Percentiles rank a stretch among this genome's conserved stretches.
Conservation (phyloP, 1,140 invertebrate species). For the Pseudoatta argentina region DNA sequence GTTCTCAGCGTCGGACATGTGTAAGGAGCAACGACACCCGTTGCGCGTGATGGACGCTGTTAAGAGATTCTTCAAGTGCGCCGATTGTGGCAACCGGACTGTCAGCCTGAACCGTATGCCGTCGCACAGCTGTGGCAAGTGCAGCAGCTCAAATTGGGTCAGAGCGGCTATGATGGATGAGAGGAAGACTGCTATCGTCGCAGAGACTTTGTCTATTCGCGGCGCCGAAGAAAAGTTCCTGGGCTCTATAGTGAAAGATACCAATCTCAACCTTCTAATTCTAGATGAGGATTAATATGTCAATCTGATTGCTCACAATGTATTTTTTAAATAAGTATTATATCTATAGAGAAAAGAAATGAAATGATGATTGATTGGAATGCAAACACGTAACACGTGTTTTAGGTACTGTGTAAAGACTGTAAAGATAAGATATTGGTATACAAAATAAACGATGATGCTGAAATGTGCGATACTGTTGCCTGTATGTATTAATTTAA, state of each 20-base stretch:
- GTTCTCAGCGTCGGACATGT: conserved; percentile 93
- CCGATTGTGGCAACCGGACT: conserved; percentile 94
- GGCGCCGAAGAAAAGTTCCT: conserved; percentile 91
- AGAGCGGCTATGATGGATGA: conserved; percentile 93
- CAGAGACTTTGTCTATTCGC: conserved; percentile 89
- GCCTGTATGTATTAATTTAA: neutral
- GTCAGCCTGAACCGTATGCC: conserved; percentile 93
- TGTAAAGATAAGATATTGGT: neutral
- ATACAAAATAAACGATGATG: neutral
- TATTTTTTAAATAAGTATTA: conserved; percentile 2
- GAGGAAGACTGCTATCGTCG: conserved; percentile 87
- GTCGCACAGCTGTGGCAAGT: conserved; percentile 91
- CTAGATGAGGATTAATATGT: conserved; percentile 81
- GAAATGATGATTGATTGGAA: neutral
- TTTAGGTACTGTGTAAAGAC: neutral
- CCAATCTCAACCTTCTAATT: conserved; percentile 91
- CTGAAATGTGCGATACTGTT: neutral
- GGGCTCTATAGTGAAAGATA: conserved; percentile 87
- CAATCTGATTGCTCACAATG: neutral
- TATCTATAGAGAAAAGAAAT: neutral
- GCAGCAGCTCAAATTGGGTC: conserved; percentile 91
- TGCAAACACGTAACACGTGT: neutral
- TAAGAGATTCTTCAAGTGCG: conserved; percentile 97
- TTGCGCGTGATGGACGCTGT: conserved; percentile 92
- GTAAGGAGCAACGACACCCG: conserved; percentile 93